Evolutionary conservation across 2,113 vertebrate species (phyloP), one percentile per base, ranked within the genome.

Genomic region (Syngnathus typhle): DNA sequence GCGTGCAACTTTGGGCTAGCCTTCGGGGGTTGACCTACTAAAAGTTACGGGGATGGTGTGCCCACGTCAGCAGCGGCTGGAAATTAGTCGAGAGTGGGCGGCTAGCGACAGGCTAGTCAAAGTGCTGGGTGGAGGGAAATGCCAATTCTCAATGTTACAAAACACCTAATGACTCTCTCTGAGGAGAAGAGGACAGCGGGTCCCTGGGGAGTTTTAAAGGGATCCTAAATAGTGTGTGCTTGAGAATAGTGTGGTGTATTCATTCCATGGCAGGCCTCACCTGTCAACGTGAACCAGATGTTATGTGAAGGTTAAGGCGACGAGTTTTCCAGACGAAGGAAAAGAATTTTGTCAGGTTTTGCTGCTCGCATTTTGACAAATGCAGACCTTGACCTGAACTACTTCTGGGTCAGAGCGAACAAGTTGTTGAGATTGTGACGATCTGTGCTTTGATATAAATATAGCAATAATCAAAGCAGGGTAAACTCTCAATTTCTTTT

Each of bases 11-110:
- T 86, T 59, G 64, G 81, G 85, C 82, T 74, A 85, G 77, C 86
- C 86, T 87, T 74, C 72, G 78, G 88, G 84, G 80, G 77, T 70
- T 86, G 83, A 80, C 88, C 88, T 85, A 88, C 63, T 80, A 89
- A 89, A 87, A 89, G 81, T 88, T 87, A 39, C 65, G 64, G 61
- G 59, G 73, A 76, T 64, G 56, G 41, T 51, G 32, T 21, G 19
- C 12, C n/a, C 5, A 19, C 37, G 38, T 65, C 41, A 47, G 55
- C 15, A 44, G 27, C 1, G 58, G 47, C 54, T 7, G 37, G 32
- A 54, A 66, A 60, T 1, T 37, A 77, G 68, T 60, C 70, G 66
- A 66, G 76, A 56, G 65, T 60, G 71, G 59, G 76, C 60, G 75
- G 60, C 59, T 68, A 68, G 61, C 75, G 83, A 81, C 78, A 75